Evolutionary conservation across 2,888 invertebrate species (phyloP), one percentile per base, ranked within the genome.

Genomic region (Pammene fasciana): DNA sequence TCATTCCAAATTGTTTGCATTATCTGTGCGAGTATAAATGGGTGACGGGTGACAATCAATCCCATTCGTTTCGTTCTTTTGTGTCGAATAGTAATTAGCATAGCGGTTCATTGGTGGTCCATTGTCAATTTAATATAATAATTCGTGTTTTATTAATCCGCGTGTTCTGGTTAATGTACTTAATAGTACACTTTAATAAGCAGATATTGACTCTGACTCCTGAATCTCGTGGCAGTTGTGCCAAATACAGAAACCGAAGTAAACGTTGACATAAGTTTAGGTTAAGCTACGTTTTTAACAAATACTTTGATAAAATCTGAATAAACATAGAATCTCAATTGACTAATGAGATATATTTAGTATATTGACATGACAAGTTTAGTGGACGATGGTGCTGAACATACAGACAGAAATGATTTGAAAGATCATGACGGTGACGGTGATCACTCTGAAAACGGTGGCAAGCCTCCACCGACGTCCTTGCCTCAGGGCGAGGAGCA

Each of bases 401-500:
- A 46, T 14, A 46, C 18, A 34, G 55, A 65, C 41, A 45, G 18
- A 36, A 65, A 60, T 70, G 45, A 52, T 48, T 52, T 45, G 18
- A 45, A 43, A 55, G 50, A 6, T 26, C 50, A 52, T 45, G 26
- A 11, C 45, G 68, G 64, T 38, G 57, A 68, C 7, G 64, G 26
- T 18, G 57, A 57, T 45, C 41, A 60, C 55, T 38, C 62, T 72
- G 57, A 50, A 18, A 67, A 34, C 26, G 68, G 74, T 55, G 73
- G 74, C 13, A 75, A 72, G 43, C 72, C 67, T 5, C 8, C 54
- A 5, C 8, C 72, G 11, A 13, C 34, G 56, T 74, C 75, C 41
- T 8, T 11, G 9, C n/a, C 65, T n/a, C 61, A 50, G 13, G 70
- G 52, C 55, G 80, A 82, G 59, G 92, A 94, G 74, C 93, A 94